Conservation (phyloP, 2,888 invertebrate species). For the Neocrepidodera transversa region DNA sequence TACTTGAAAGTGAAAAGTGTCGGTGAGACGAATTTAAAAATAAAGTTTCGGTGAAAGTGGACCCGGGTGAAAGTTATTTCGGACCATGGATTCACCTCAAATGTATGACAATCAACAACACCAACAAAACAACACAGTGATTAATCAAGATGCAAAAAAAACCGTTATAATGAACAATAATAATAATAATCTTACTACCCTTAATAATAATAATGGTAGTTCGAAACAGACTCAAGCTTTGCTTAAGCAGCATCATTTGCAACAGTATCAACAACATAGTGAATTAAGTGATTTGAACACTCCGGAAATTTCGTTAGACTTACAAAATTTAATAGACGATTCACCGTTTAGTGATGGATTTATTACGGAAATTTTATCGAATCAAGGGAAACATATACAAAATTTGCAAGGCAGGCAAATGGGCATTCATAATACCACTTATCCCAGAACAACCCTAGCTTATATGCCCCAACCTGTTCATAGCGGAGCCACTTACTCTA, state of each 20-base stretch:
- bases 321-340: conserved; percentile 92
- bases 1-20: conserved; percentile 39
- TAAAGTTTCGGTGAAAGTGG: conserved; percentile 52
- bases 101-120: conserved; percentile 83
- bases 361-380: conserved; percentile 82
- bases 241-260: conserved; percentile 74
- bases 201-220: conserved; percentile 61
- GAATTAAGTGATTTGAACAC: conserved; percentile 90
- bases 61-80: conserved; percentile 53
- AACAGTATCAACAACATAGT: conserved; percentile 74
- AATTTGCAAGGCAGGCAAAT: conserved; percentile 61
- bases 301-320: conserved; percentile 90
- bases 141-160: conserved; percentile 65
- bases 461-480: conserved; percentile 95
- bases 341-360: conserved; percentile 86
- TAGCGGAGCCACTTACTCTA: conserved; percentile 71
- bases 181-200: conserved; percentile 61
- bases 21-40: conserved; percentile 35
- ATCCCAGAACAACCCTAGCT: conserved; percentile 77
- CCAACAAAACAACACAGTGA: conserved; percentile 65
- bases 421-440: conserved; percentile 55
- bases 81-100: conserved; percentile 80
- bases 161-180: conserved; percentile 59
- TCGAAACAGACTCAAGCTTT: conserved; percentile 65
- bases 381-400: conserved; percentile 59